Percentiles rank a stretch among this genome's conserved stretches.
These are phyloP conservation scores for Chydorus sphaericus DNA, from an alignment of 2,888 invertebrate genomes.

Conservation along the genomic window DNA sequence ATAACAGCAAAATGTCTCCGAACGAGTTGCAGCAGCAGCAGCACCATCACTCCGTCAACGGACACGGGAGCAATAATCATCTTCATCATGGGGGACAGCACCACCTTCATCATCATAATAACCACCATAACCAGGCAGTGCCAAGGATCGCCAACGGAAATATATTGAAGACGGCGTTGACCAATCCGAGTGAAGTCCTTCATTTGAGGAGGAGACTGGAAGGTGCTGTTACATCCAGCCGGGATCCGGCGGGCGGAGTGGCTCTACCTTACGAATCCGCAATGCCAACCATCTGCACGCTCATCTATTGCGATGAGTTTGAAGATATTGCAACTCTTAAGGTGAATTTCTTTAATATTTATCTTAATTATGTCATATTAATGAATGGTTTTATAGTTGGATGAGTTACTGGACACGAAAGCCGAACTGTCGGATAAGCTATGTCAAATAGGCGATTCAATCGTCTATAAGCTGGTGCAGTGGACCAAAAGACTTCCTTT, in stretches of 20 bases:
- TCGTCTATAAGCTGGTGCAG: constrained; percentile 94
- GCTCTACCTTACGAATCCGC: constrained; percentile 56
- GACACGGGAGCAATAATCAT: not conserved
- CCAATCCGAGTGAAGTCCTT: constrained; percentile 79
- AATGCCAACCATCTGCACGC: constrained; percentile 73
- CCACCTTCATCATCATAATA: constrained; percentile 29
- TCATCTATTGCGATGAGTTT: constrained; percentile 93
- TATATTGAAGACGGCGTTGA: constrained; percentile 84
- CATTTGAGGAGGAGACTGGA: constrained; percentile 76
- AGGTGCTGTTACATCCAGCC: constrained; percentile 72
- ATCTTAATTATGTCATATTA: not conserved
- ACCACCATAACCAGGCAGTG: constrained; percentile 28
- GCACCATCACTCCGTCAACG: constrained; percentile 17
- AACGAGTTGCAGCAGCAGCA: constrained; percentile 19
- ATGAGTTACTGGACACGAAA: constrained; percentile 77
- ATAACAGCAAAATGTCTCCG: constrained; percentile 23
- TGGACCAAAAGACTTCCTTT: constrained; percentile 98
- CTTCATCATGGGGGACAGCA: constrained; percentile 23
- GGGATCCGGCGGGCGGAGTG: constrained; percentile 53
- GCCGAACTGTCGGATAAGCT: constrained; percentile 81
- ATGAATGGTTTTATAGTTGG: constrained; percentile 53
- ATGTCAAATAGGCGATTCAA: constrained; percentile 92
- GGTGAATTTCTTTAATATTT: constrained; percentile 26
- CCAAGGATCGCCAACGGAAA: constrained; percentile 77
- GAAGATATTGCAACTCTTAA: constrained; percentile 80